Evolutionary conservation across 1,140 invertebrate genomes (phyloP), one percentile per base, ranked within the genome.

Genomic region (Penaeus chinensis): DNA sequence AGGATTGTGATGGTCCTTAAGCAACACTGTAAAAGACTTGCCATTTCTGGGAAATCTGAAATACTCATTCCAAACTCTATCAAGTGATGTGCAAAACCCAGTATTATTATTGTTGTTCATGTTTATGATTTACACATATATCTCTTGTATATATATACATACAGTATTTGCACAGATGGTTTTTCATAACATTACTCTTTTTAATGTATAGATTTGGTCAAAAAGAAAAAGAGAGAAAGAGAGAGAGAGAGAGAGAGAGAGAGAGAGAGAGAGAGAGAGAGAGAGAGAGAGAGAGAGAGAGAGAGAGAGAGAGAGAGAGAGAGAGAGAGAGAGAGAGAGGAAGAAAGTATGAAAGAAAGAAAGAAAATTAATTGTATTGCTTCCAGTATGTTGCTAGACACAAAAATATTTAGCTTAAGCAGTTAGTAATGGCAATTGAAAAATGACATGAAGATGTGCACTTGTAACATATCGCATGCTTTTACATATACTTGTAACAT

Each of bases 51-150:
- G 47, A 69, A 65, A 24, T 65, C 77, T 79, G 20, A 79, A 82
- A 82, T 82, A 82, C 81, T 82, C 81, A 82, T 82, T 82, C 81
- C 81, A 69, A 66, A 65, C 62, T 69, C 24, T 69, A 37, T 65
- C 42, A 65, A 65, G 63, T 66, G 47, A 47, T 69, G 18, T 24
- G 20, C 69, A n/a, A 42, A 22, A 42, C n/a, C 32, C 37, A 42
- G n/a, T 62, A 65, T 47, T 66, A 47, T 42, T 61, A 82, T 62
- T 82, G 69, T 82, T 82, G 69, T 82, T 37, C 60, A 82, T 24
- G 62, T 65, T 82, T 65, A 47, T 54, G 27, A 22, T 82, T 54
- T 24, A 79, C 22, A 79, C 7, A 42, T n/a, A 37, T 69, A 16
- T 82, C 69, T 69, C 71, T 62, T 82, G 69, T n/a, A 82, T 82